Evolutionary conservation across 2,888 invertebrate species (phyloP).

Genomic region (Cheilosia variabilis): DNA sequence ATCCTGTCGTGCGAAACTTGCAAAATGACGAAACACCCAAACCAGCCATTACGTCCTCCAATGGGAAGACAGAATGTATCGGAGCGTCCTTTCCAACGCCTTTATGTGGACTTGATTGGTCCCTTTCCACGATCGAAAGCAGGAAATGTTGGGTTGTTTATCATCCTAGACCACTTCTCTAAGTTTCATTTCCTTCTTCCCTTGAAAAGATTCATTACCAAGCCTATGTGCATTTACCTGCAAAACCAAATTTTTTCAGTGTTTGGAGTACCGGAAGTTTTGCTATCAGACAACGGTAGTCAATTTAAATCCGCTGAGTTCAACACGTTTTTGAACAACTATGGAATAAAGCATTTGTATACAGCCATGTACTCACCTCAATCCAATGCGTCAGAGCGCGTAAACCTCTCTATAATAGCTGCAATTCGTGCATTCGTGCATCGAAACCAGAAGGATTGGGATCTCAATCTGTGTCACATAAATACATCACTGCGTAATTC

Average conservation of each 20-base stretch:
- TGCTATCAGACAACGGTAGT: no score
- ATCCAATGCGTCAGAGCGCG: conserved; percentile 53
- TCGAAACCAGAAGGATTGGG: conserved; percentile 60
- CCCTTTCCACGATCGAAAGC: conserved; percentile 39
- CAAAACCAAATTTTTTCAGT: conserved; percentile 43
- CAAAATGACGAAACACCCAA: conserved; percentile 40
- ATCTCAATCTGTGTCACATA: conserved; percentile 46
- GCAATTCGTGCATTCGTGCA: conserved; percentile 52
- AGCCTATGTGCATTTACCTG: conserved; percentile 24
- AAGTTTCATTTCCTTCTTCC: conserved; percentile 48
- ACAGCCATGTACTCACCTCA: conserved; percentile 63
- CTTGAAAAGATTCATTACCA: conserved; percentile 37
- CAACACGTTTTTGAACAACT: conserved; percentile 41
- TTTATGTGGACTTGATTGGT: conserved; percentile 40
- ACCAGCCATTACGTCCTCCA: conserved; percentile 36
- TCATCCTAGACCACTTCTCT: conserved; percentile 44
- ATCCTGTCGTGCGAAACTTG: conserved; percentile 13
- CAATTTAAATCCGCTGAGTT: conserved; percentile 59
- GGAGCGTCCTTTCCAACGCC: conserved; percentile 40
- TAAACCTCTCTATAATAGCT: conserved; percentile 56
- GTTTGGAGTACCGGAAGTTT: conserved; percentile 66
- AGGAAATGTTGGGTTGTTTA: conserved; percentile 27
- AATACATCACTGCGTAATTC: conserved; percentile 24
- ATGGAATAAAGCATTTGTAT: conserved; percentile 44
- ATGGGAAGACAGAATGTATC: no score